Percentiles rank a stretch among this genome's conserved stretches.
phyloP scores from a whole-genome alignment of 2,113 vertebrate genomes.

The Cyprinodon tularosa region DNA sequence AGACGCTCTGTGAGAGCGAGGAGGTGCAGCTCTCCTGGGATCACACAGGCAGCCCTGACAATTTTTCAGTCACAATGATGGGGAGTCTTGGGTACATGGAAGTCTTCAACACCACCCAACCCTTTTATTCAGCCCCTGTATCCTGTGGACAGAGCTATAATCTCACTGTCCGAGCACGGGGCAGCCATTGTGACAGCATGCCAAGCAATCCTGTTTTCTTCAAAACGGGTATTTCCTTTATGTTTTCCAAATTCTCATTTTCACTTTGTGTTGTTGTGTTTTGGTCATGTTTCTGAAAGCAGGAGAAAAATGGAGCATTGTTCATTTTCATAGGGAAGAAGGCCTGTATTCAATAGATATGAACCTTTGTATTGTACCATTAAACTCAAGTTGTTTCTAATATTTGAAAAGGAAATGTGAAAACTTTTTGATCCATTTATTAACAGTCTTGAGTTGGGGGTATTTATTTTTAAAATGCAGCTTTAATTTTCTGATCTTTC shows the following conservation, averaged over 20 bases:
- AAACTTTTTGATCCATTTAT: no score
- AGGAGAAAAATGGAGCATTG: no score
- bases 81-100: conserved; percentile 36
- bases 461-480: no score
- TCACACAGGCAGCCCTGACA: conserved; percentile 13
- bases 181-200: conserved; percentile 43
- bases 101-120: conserved; percentile 37
- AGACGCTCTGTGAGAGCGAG: conserved; percentile 41
- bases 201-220: conserved; percentile 53
- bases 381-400: no score
- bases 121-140: conserved; percentile 25
- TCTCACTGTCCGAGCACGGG: conserved; percentile 48
- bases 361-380: no score
- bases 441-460: no score
- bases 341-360: no score
- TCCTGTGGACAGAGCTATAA: conserved; percentile 64
- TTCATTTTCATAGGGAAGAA: no score
- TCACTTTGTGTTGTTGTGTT: neutral
- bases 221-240: conserved; percentile 44
- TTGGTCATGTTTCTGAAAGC: neutral
- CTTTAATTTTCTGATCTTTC: no score
- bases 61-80: conserved; percentile 44
- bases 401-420: no score
- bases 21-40: conserved; percentile 59
- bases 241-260: neutral